Evolutionary conservation across 2,888 invertebrate genomes (phyloP), one percentile per base, ranked within the genome.

Genomic region (Gasteruption jaculator): DNA sequence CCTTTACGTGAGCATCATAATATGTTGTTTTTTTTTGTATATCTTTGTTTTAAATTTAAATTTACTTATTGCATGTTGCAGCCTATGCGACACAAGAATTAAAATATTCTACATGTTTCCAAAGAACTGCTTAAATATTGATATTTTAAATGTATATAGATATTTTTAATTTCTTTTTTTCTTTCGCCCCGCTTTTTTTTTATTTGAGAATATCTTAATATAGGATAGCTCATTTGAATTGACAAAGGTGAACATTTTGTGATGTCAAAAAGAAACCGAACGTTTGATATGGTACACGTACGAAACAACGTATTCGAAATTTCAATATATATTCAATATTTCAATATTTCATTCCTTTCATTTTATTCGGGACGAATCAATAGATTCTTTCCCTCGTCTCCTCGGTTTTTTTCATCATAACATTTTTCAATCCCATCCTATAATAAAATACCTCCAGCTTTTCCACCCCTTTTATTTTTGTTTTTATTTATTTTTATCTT

Each of bases 1-100:
- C 65, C 49, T 65, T 70, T 61, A n/a, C n/a, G 65, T 64, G 66
- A 69, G 65, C 66, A 68, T 68, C 65, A 65, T 68, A 66, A 64
- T 69, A 59, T 59, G 53, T 63, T 55, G 58, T 66, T n/a, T n/a
- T n/a, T n/a, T n/a, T n/a, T n/a, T n/a, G n/a, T n/a, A n/a, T n/a
- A n/a, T n/a, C n/a, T n/a, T n/a, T n/a, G n/a, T n/a, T n/a, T n/a
- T n/a, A n/a, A n/a, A n/a, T n/a, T n/a, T n/a, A n/a, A n/a, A n/a
- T n/a, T n/a, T n/a, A n/a, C n/a, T n/a, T 67, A 65, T 65, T 68
- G 65, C 65, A 68, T n/a, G n/a, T 65, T 65, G 63, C 61, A 66
- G 65, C 59, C 58, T 67, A 66, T 61, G 59, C 63, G 62, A 59
- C 63, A 62, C 57, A 55, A 63, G 56, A 65, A 64, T 56, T 56